These are phyloP conservation scores for Montipora efflorescens DNA, from an alignment of 64 coral and sea anemone species.

Conservation along the genomic window DNA sequence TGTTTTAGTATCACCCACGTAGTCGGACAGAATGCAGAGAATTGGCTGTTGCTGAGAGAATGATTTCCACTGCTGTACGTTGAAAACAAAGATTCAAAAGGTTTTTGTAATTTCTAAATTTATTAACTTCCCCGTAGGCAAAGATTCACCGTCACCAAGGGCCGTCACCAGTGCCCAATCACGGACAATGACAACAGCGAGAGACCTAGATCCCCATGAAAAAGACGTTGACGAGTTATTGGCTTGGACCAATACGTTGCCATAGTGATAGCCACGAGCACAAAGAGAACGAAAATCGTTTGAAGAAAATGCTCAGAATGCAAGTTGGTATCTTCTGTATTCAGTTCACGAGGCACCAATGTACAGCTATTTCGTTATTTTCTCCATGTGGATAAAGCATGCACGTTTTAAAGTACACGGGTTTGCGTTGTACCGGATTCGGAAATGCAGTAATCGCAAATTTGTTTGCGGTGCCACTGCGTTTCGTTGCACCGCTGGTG, in stretches of 20 bases:
- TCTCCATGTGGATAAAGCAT: no score
- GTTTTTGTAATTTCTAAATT: no score
- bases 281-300: not conserved
- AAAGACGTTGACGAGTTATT: constrained; percentile 82
- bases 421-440: not conserved
- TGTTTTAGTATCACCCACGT: no score
- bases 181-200: constrained; percentile 27
- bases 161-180: constrained; percentile 42
- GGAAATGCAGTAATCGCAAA: not conserved
- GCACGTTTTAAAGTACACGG: no score
- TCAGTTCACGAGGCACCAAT: not conserved
- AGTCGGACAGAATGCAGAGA: no score
- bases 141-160: constrained; percentile 1
- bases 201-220: constrained; percentile 77
- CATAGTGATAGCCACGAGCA: not conserved
- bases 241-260: constrained; percentile 77
- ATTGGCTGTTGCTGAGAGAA: no score
- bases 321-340: not conserved
- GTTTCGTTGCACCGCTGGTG: not conserved
- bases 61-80: no score
- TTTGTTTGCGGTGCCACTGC: not conserved
- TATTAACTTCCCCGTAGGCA: not conserved
- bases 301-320: not conserved
- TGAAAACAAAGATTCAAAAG: no score
- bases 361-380: not conserved